Conservation (phyloP, 2,113 vertebrate genomes). For the Pygoscelis adeliae region DNA sequence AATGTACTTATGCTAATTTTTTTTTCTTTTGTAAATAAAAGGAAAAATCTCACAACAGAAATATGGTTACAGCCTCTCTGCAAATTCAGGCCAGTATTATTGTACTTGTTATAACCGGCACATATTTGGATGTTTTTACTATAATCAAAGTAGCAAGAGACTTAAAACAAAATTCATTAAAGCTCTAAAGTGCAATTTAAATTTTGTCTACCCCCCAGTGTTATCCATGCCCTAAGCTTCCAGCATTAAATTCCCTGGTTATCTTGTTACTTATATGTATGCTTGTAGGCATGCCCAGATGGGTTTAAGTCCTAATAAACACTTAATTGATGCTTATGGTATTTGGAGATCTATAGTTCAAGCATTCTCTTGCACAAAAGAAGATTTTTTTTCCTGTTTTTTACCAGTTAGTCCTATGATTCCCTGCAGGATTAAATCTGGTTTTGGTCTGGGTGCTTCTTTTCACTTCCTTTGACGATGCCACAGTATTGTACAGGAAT, state of each 20-base stretch:
- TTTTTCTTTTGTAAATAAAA: not conserved
- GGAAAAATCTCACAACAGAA: not conserved
- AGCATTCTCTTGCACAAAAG: not conserved
- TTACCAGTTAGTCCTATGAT: not conserved
- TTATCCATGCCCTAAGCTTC: not conserved
- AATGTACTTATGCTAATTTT: not conserved
- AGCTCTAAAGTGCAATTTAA: not conserved
- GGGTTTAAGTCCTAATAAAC: not conserved
- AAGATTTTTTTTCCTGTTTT: not conserved
- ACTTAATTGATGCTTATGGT: not conserved
- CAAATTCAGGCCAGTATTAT: not conserved
- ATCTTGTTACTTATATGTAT: not conserved
- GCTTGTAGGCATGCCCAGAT: not conserved
- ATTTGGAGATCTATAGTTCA: not conserved
- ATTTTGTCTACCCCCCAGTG: not conserved
- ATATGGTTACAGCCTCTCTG: not conserved
- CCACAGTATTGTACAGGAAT: not conserved
- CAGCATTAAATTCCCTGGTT: not conserved
- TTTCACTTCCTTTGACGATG: not conserved
- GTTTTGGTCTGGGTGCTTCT: not conserved
- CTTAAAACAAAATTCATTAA: not conserved
- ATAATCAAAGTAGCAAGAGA: not conserved
- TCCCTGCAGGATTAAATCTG: not conserved
- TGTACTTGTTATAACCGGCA: not conserved
- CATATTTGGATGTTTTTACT: not conserved